A percentile compares a stretch with the other conserved stretches of the same genome.
Evolutionary conservation across 1,140 invertebrate genomes (phyloP).

Genomic region (Drosophila nikananu): DNA sequence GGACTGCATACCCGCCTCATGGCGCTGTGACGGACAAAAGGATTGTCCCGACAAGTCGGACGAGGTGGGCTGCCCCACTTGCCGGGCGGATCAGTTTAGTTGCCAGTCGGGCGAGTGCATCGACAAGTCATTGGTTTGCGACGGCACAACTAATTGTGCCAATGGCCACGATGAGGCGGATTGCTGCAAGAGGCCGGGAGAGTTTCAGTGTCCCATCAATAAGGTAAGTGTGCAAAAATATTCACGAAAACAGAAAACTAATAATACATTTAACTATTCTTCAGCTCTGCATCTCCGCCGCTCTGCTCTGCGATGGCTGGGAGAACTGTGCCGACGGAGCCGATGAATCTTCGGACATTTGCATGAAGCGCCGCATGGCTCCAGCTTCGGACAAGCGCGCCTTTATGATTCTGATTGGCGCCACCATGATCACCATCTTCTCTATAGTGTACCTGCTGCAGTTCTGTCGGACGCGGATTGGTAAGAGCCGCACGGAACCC

Average conservation of each 20-base stretch:
- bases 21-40: constrained; percentile 87
- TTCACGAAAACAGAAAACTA: not conserved
- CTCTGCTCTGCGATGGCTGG: constrained; percentile 89
- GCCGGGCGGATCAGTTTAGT: constrained; percentile 89
- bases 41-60: constrained; percentile 94
- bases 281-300: constrained; percentile 87
- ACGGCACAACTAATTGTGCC: constrained; percentile 90
- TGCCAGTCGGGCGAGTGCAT: constrained; percentile 93
- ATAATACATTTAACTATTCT: not conserved
- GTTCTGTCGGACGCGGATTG: constrained; percentile 86
- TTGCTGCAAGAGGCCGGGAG: constrained; percentile 87
- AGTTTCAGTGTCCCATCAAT: constrained; percentile 89
- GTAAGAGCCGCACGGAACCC: constrained; percentile 85
- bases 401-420: constrained; percentile 85
- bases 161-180: constrained; percentile 89
- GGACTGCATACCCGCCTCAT: constrained; percentile 93
- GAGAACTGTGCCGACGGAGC: constrained; percentile 91
- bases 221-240: constrained; percentile 56
- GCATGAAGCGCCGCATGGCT: constrained; percentile 84
- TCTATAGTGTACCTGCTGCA: constrained; percentile 86
- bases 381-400: constrained; percentile 86
- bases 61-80: constrained; percentile 90
- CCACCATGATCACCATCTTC: constrained; percentile 85
- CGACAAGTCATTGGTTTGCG: constrained; percentile 89
- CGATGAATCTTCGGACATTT: constrained; percentile 89